Base-by-base conservation (phyloP, 2,888 invertebrate species). In the Dryococelus australis region DNA sequence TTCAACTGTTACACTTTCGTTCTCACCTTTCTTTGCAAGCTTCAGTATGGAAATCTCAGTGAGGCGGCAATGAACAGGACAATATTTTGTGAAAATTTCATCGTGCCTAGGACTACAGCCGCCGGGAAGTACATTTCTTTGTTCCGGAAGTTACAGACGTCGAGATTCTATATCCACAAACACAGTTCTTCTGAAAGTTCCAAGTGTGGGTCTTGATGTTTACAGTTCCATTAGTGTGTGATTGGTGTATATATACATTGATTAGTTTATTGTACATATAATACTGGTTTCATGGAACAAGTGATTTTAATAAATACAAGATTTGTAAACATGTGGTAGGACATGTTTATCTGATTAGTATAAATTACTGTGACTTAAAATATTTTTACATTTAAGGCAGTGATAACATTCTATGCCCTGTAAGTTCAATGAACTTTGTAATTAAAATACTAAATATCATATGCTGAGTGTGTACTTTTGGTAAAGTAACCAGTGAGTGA, bases 1-100 rank as follows among this genome's bases (percentile, higher is more conserved):
- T 95, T 96, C 92, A 98, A 98, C 92, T 98, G 98, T 92, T 98
- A 97, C 91, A 96, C 96, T 84, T 98, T 98, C 93, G 97, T 98
- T 16, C 93, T 98, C 88, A 95, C 96, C 65, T 98, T 98, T 92
- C 92, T 98, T 87, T 94, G 95, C 90, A 94, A 95, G 80, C 93
- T 98, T 26, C 95, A 95, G 90, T 96, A 96, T 91, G 95, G 95
- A 12, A 94, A 94, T 90, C 93, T 97, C 80, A 96, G 96, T 86
- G 94, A 95, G 90, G 95, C 95, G 85, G 96, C 96, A 27, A 93
- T 93, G 16, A 95, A 92, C 90, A 92, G 96, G 89, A 96, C 96
- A 88, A 93, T 93, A 43, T 96, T 98, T 92, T 98, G 97, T 91
- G 95, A 96, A 92, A 95, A 95, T 91, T 96, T 96, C 92, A 96